phyloP scores from a whole-genome alignment of 2,113 vertebrate species.

The Podarcis cretensis region DNA sequence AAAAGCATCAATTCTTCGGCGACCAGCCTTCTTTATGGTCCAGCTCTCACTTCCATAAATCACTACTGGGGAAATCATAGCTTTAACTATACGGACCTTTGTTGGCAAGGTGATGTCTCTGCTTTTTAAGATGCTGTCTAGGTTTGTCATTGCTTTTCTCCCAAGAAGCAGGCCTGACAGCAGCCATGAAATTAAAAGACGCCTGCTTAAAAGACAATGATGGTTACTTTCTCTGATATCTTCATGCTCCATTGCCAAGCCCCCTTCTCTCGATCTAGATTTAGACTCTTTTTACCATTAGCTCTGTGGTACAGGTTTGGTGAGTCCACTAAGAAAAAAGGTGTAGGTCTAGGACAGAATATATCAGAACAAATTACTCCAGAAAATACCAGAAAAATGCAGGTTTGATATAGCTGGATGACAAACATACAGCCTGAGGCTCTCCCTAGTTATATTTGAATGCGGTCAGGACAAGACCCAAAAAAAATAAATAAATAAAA shows the following conservation, averaged over 20 bases:
- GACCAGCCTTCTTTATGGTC: too few relatives aligned
- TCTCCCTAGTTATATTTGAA: neutral
- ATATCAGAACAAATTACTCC: neutral
- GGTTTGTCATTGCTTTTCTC: too few relatives aligned
- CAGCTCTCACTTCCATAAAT: too few relatives aligned
- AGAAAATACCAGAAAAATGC: neutral
- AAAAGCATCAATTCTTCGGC: too few relatives aligned
- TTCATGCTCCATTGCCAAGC: neutral
- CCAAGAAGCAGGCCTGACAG: too few relatives aligned
- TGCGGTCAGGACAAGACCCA: neutral
- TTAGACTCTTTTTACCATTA: neutral
- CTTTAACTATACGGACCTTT: too few relatives aligned
- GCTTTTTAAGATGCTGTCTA: too few relatives aligned
- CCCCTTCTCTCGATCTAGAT: neutral
- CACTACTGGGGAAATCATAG: too few relatives aligned
- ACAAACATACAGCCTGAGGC: neutral
- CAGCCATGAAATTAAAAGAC: too few relatives aligned
- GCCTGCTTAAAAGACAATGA: neutral
- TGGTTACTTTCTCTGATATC: neutral
- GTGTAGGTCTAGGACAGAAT: neutral
- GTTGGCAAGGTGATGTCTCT: too few relatives aligned
- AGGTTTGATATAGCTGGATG: neutral
- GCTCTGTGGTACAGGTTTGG: neutral
- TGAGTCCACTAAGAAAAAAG: neutral
- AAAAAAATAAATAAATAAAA: neutral